Base-by-base conservation (phyloP, 2,797 vertebrate species). In the Calcarius lapponicus region DNA sequence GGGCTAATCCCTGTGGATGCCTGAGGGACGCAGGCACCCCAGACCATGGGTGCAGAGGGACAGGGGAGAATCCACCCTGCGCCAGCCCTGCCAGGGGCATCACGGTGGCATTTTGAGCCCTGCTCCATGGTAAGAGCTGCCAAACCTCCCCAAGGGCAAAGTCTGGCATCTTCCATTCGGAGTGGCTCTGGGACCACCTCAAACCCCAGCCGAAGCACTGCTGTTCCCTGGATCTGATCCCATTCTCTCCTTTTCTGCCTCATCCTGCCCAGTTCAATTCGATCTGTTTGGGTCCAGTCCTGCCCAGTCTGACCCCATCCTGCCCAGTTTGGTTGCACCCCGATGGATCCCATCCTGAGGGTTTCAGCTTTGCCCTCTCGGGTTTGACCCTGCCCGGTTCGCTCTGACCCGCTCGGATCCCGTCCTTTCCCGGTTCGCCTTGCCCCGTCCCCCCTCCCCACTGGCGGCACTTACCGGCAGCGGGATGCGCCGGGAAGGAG, bases 131-230 rank as follows among this genome's bases (percentile, higher is more conserved):
- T 17, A 25, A 50, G 34, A 54, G 32, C 34, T 72, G 48, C 64
- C 64, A 32, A 69, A 56, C 10, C 10, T 50, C 18, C 54, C 54
- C 3, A 10, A 42, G 26, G 25, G 43, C 69, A 4, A 69, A 74
- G 32, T 38, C 38, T 38, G 38, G 38, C 38, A 38, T 9, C 4
- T 42, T 6, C 32, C 10, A 1, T 19, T 31, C 9, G 18, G n/a
- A 11, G 29, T 4, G 61, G 76, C 58, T 79, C 45, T 31, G 76
- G 53, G 58, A 48, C 5, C 11, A 5, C 25, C 36, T 48, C 54
- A 72, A 36, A 79, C 12, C 31, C 38, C 32, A 40, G 6, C 3
- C 0, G 0, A 7, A 70, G 61, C 57, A 28, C 2, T 0, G 4
- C 2, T 18, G 12, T 11, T 54, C 36, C 31, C 54, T 11, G 22